phyloP scores from a whole-genome alignment of 2,888 invertebrate species.

The Pachycephus smyrnensis region DNA sequence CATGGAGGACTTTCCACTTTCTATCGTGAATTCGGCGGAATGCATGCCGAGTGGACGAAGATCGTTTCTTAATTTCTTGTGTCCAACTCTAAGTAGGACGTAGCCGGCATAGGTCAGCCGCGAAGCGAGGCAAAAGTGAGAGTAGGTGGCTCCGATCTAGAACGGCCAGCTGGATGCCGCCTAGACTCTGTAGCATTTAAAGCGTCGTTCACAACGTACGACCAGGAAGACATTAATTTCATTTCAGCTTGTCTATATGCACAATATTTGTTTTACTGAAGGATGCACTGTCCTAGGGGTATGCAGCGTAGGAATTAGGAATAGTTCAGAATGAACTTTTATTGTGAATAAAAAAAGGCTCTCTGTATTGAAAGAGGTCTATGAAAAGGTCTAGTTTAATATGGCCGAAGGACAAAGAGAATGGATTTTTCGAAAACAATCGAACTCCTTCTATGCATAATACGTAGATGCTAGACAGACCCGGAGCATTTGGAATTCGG shows the following conservation, averaged over 20 bases:
- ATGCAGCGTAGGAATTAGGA: too few relatives aligned
- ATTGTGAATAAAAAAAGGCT: neutral
- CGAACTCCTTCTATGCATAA: neutral
- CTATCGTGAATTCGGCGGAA: neutral
- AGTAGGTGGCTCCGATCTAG: slow-evolving; percentile 45
- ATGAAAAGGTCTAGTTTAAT: neutral
- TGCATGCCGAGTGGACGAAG: neutral
- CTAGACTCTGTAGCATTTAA: neutral
- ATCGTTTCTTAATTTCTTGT: slow-evolving; percentile 12
- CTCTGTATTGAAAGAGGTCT: neutral
- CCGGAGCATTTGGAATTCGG: neutral
- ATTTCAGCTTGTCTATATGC: neutral
- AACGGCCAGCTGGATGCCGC: slow-evolving; percentile 29
- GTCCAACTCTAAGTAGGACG: slow-evolving; percentile 42
- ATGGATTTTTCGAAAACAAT: neutral
- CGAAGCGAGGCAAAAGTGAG: slow-evolving; percentile 49
- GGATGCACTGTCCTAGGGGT: neutral
- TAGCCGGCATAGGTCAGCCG: slow-evolving; percentile 51
- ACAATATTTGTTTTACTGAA: neutral
- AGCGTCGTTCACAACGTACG: slow-evolving; percentile 1
- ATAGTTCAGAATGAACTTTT: neutral
- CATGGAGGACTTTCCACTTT: neutral
- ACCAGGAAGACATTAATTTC: neutral
- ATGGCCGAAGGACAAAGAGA: neutral
- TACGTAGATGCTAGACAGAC: neutral